Conservation (phyloP, 1,140 invertebrate genomes). For the Galleria mellonella region DNA sequence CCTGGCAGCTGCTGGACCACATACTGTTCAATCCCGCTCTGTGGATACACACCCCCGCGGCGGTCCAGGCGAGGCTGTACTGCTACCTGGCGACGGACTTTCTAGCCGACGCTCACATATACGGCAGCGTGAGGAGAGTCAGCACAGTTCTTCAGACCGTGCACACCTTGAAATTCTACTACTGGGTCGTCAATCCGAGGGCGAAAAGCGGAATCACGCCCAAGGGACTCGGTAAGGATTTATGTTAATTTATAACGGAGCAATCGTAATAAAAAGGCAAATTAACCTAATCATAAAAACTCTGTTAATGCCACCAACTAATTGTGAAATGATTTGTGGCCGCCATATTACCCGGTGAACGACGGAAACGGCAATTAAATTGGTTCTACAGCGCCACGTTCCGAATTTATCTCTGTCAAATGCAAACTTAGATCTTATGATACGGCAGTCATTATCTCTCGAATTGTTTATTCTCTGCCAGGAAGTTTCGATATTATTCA, state of each 20-base stretch:
- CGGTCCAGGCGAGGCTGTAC: conserved; percentile 97
- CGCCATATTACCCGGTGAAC: not conserved
- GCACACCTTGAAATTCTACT: conserved; percentile 99
- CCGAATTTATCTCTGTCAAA: conserved; percentile 4
- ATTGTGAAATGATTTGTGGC: conserved; percentile 1
- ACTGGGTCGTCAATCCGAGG: conserved; percentile 97
- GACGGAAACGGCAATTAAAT: not conserved
- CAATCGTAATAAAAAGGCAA: too few species aligned
- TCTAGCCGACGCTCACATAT: conserved; percentile 97
- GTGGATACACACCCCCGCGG: conserved; percentile 98
- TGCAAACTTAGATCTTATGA: not conserved
- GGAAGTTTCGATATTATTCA: not conserved
- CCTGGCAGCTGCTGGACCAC: conserved; percentile 97
- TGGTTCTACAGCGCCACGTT: not conserved
- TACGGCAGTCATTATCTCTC: not conserved
- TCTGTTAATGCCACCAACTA: not conserved
- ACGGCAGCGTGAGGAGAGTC: conserved; percentile 96
- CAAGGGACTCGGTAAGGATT: conserved; percentile 91
- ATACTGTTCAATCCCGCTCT: conserved; percentile 98
- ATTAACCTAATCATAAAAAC: not conserved
- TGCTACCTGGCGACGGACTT: conserved; percentile 98
- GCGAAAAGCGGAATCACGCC: conserved; percentile 95
- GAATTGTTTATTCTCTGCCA: not conserved
- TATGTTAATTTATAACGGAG: not conserved
- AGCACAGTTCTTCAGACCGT: conserved; percentile 98